phyloP scores from a whole-genome alignment of 2,797 vertebrate species.

The Taenioides sp. region DNA sequence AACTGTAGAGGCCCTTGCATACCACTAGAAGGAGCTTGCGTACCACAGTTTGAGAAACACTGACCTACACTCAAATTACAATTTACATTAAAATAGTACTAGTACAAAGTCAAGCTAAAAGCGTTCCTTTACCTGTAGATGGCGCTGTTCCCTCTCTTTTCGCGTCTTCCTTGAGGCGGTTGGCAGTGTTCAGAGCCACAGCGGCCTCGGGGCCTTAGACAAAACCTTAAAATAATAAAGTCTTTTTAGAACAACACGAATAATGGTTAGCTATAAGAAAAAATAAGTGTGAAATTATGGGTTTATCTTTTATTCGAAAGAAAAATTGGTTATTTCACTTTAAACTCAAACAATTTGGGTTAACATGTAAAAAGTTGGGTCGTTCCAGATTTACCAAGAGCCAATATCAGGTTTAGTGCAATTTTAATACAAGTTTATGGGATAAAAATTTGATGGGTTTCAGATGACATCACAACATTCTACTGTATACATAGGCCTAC shows the following conservation, averaged over 20 bases:
- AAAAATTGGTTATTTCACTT: not conserved
- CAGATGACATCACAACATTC: too few species aligned
- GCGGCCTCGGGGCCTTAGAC: not conserved
- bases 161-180: not conserved
- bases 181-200: not conserved
- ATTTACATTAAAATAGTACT: not conserved
- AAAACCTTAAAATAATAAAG: too few species aligned
- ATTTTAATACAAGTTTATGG: too few species aligned
- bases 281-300: not conserved
- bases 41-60: not conserved
- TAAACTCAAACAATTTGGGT: too few species aligned
- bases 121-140: not conserved
- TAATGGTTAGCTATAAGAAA: too few species aligned
- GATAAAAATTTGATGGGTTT: too few species aligned
- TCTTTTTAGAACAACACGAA: not conserved
- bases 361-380: too few species aligned
- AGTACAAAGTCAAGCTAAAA: not conserved
- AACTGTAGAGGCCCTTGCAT: too few species aligned
- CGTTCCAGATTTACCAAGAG: too few species aligned
- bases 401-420: too few species aligned
- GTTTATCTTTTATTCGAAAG: not conserved
- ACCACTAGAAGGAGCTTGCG: too few species aligned
- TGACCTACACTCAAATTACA: not conserved
- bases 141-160: not conserved
- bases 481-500: too few species aligned